phyloP scores from a whole-genome alignment of 2,888 invertebrate species.

The Herminia tarsipennalis region DNA sequence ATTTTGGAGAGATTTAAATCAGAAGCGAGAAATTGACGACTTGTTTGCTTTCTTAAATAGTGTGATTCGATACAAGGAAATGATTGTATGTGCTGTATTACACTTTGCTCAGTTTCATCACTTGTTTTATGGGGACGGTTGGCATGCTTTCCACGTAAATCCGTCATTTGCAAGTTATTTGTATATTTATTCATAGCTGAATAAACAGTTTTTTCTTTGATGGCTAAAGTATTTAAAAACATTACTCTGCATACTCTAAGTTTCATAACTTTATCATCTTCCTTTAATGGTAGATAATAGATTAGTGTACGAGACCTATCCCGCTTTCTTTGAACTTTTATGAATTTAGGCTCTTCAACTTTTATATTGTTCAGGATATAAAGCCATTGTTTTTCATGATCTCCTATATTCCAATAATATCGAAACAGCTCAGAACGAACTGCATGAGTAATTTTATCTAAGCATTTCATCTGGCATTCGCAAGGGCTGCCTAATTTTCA shows the following conservation, averaged over 20 bases:
- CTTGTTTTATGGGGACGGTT: slow-evolving; percentile 9
- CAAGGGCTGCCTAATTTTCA: too few species aligned
- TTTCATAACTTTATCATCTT: slow-evolving; percentile 4
- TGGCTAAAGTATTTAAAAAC: too few species aligned
- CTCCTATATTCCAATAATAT: too few species aligned
- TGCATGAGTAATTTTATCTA: too few species aligned
- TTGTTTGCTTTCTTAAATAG: slow-evolving; percentile 8
- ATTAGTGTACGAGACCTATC: slow-evolving; percentile 10
- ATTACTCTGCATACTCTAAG: neutral
- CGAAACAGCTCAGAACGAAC: too few species aligned
- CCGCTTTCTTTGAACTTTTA: slow-evolving; percentile 13
- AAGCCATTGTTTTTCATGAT: too few species aligned
- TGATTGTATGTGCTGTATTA: slow-evolving; percentile 8
- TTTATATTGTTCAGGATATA: too few species aligned
- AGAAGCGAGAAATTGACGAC: slow-evolving; percentile 8
- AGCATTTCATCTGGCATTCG: too few species aligned
- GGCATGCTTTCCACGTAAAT: slow-evolving; percentile 10
- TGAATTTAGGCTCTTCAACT: too few species aligned
- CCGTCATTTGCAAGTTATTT: slow-evolving; percentile 14
- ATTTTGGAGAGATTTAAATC: slow-evolving; percentile 11
- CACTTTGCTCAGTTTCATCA: slow-evolving; percentile 10
- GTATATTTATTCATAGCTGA: slow-evolving; percentile 14
- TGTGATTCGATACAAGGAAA: slow-evolving; percentile 13
- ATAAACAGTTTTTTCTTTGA: too few species aligned
- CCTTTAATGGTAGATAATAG: slow-evolving; percentile 16